Percentiles rank a stretch among this genome's conserved stretches.
phyloP scores from a whole-genome alignment of 2,888 invertebrate species.

The Pedicia rivosa region DNA sequence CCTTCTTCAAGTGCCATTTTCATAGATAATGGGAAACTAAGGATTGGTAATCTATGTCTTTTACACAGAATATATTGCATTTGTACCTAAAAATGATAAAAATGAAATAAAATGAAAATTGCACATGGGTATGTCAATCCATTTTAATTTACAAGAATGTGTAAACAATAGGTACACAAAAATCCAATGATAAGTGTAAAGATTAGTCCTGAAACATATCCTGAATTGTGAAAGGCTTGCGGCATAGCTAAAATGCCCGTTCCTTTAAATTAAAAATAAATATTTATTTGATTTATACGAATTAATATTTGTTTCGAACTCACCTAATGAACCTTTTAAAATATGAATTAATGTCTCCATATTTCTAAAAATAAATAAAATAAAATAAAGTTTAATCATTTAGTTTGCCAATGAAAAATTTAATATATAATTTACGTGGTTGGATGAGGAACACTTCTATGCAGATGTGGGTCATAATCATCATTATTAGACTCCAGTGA shows the following conservation, averaged over 20 bases:
- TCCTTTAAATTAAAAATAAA: constrained; percentile 31
- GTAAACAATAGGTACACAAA: constrained; percentile 76
- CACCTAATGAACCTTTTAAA: constrained; percentile 75
- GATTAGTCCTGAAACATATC: constrained; percentile 58
- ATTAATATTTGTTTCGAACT: too few species aligned
- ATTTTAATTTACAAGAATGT: constrained; percentile 41
- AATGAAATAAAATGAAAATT: too few species aligned
- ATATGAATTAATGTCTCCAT: constrained; percentile 70
- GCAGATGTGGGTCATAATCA: constrained; percentile 43
- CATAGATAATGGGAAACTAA: constrained; percentile 77
- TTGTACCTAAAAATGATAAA: too few species aligned
- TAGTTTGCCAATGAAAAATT: too few species aligned
- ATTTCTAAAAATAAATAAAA: too few species aligned
- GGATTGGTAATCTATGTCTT: constrained; percentile 48
- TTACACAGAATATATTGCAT: constrained; percentile 47
- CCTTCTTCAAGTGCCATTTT: constrained; percentile 59
- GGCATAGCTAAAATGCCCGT: constrained; percentile 93
- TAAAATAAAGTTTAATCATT: too few species aligned
- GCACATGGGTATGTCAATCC: constrained; percentile 22
- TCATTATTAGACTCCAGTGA: too few species aligned
- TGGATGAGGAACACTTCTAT: constrained; percentile 42
- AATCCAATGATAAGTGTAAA: constrained; percentile 63
- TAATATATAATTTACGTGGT: too few species aligned
- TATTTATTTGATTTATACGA: neutral
- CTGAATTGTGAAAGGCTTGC: constrained; percentile 71